Conservation (phyloP, 2,888 invertebrate genomes). For the Ptilodon capucinus region DNA sequence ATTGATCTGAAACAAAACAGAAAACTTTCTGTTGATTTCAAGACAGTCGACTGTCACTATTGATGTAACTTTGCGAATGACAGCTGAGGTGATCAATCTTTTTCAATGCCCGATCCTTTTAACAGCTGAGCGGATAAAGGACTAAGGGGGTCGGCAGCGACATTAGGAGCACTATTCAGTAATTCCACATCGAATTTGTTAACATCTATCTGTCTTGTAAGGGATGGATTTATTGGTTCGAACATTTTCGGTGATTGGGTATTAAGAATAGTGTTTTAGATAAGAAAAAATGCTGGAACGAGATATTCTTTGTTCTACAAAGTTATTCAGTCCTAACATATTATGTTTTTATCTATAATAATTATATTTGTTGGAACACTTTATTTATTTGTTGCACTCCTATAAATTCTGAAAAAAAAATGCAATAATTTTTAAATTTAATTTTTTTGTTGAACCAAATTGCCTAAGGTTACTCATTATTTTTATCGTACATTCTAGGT, state of each 20-base stretch:
- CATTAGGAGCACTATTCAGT: constrained; percentile 41
- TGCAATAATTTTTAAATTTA: too few relatives aligned
- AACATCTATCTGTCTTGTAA: constrained; percentile 44
- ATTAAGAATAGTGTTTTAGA: not conserved
- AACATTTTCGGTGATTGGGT: not conserved
- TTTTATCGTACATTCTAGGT: too few relatives aligned
- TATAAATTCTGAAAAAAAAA: too few relatives aligned
- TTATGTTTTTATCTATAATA: too few relatives aligned
- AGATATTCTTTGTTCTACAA: too few relatives aligned
- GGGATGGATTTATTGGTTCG: constrained; percentile 35
- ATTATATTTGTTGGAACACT: too few relatives aligned
- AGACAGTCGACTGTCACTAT: constrained; percentile 44
- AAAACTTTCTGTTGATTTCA: constrained; percentile 26
- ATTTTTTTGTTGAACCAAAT: too few relatives aligned
- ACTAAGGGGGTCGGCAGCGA: constrained; percentile 30
- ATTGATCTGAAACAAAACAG: constrained; percentile 13
- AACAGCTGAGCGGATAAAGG: constrained; percentile 38
- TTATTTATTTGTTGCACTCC: too few relatives aligned
- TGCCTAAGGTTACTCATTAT: too few relatives aligned
- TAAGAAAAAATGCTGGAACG: too few relatives aligned
- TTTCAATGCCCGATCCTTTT: constrained; percentile 39
- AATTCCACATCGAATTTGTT: constrained; percentile 42
- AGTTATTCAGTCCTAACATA: too few relatives aligned
- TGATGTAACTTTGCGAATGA: constrained; percentile 41
- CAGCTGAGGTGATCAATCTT: constrained; percentile 49